Evolutionary conservation across 1,140 invertebrate genomes (phyloP).

Genomic region (Drosophila mayri): DNA sequence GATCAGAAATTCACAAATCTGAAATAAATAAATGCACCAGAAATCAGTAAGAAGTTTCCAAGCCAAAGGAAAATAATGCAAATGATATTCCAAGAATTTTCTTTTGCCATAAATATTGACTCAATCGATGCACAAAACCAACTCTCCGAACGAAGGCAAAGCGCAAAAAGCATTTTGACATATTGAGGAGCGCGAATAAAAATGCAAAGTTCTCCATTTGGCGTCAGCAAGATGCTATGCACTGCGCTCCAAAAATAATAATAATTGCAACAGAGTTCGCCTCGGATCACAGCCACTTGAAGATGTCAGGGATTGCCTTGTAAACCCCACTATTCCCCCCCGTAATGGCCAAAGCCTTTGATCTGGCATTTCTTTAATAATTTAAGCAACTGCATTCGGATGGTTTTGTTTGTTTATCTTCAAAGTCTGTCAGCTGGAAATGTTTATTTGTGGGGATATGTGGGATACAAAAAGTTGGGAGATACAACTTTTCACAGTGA

Average conservation of each 20-base stretch:
- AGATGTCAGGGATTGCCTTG: constrained; percentile 44
- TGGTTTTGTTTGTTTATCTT: constrained; percentile 53
- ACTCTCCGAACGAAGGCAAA: constrained; percentile 8
- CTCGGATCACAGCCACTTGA: constrained; percentile 46
- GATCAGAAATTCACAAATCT: constrained; percentile 23
- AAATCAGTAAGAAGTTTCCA: constrained; percentile 5
- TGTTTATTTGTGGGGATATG: constrained; percentile 38
- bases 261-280: constrained; percentile 27
- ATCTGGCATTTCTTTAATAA: constrained; percentile 46
- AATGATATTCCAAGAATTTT: constrained; percentile 14
- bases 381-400: constrained; percentile 51
- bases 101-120: constrained; percentile 20
- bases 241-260: constrained; percentile 42
- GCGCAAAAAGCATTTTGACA: constrained; percentile 40
- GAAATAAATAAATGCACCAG: constrained; percentile 16
- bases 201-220: constrained; percentile 34
- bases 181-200: constrained; percentile 42
- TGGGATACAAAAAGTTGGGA: constrained; percentile 11
- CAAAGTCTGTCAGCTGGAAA: constrained; percentile 46
- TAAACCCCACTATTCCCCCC: neutral
- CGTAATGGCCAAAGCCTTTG: constrained; percentile 17
- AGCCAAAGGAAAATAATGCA: constrained; percentile 5
- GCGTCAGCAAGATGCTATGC: constrained; percentile 41
- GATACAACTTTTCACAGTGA: neutral
- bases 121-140: constrained; percentile 27